These are phyloP conservation scores for Ennomos erosarius DNA, from an alignment of 2,888 invertebrate species.

Conservation along the genomic window DNA sequence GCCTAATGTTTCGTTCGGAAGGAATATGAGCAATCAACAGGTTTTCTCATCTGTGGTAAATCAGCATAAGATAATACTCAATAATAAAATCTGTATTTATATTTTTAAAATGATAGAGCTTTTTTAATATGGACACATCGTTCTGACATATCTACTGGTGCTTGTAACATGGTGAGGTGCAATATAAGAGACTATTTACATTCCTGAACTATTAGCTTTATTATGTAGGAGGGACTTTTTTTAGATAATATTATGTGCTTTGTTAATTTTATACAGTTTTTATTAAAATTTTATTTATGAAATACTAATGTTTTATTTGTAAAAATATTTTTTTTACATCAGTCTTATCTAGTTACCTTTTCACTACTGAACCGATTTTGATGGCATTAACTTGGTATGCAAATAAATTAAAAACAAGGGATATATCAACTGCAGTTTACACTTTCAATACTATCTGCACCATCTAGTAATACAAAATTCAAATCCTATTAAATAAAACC, in stretches of 20 bases:
- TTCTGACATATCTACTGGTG: constrained; percentile 45
- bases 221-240: constrained; percentile 15
- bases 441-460: too few species aligned
- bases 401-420: too few species aligned
- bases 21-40: too few species aligned
- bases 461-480: too few species aligned
- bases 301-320: constrained; percentile 6
- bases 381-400: too few species aligned
- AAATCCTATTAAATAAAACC: background rate
- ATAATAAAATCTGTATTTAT: background rate
- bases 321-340: too few species aligned
- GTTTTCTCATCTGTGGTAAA: too few species aligned
- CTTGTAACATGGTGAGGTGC: constrained; percentile 34
- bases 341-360: too few species aligned
- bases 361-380: too few species aligned
- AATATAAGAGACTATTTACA: constrained; percentile 34
- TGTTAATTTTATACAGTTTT: constrained; percentile 44
- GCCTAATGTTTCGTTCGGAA: too few species aligned
- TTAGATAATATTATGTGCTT: constrained; percentile 35
- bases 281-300: constrained; percentile 34
- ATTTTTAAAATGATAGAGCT: background rate
- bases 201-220: constrained; percentile 34
- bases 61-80: constrained; percentile 7
- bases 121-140: constrained; percentile 1
- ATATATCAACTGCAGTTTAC: too few species aligned